phyloP scores from a whole-genome alignment of 2,113 vertebrate genomes.

The Scartelaos histophorus region DNA sequence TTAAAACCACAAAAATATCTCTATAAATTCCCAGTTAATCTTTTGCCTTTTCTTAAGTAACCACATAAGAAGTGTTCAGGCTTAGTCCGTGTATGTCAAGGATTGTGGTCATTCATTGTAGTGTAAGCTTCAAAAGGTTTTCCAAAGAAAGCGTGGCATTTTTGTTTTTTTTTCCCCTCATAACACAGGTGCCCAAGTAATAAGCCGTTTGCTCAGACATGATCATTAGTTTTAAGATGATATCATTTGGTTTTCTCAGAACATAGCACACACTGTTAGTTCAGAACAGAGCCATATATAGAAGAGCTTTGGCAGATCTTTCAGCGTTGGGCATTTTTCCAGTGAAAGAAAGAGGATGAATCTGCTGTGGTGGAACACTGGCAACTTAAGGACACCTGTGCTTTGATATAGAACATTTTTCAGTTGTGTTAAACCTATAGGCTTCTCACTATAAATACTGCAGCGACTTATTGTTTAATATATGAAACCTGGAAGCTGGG shows the following conservation, averaged over 20 bases:
- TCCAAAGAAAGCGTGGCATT: background rate
- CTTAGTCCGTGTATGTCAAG: background rate
- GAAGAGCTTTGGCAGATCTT: constrained; percentile 35
- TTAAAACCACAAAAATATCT: background rate
- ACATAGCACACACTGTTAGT: constrained; percentile 1
- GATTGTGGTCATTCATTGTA: background rate
- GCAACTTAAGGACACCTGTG: constrained; percentile 37
- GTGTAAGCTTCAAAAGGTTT: constrained; percentile 2
- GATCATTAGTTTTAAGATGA: constrained; percentile 27
- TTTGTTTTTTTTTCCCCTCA: constrained; percentile 2
- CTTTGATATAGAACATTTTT: constrained; percentile 28
- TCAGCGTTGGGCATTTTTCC: constrained; percentile 43
- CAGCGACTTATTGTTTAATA: too few relatives aligned
- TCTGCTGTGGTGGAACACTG: constrained; percentile 14
- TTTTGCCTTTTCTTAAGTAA: constrained; percentile 7
- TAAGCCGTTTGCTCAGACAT: background rate
- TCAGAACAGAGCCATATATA: constrained; percentile 49
- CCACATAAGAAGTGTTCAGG: constrained; percentile 5
- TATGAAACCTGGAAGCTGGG: too few relatives aligned
- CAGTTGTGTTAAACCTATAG: background rate
- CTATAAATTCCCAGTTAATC: background rate
- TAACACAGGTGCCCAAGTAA: background rate
- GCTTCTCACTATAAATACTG: too few relatives aligned
- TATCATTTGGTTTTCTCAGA: constrained; percentile 5
- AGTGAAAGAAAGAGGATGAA: constrained; percentile 30